Evolutionary conservation across 2,797 vertebrate species (phyloP).

Genomic region (Lepus oiostolus): DNA sequence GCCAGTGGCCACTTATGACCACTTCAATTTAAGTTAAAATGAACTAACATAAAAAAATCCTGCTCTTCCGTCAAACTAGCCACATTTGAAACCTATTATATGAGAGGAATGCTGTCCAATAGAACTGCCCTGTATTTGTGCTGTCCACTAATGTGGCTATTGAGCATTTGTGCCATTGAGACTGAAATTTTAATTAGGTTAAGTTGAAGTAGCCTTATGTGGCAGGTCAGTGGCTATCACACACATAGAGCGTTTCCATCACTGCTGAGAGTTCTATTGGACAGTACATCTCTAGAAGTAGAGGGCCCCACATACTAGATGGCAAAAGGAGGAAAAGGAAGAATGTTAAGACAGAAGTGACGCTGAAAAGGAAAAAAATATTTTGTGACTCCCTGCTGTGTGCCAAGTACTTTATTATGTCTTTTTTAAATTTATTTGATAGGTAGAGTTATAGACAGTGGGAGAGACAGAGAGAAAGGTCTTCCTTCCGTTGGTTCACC

Average conservation of each 20-base stretch:
- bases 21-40: conserved; percentile 14
- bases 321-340: neutral
- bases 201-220: neutral
- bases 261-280: neutral
- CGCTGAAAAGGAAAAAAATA: neutral
- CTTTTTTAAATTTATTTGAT: no score
- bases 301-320: neutral
- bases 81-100: neutral
- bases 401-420: neutral
- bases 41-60: neutral
- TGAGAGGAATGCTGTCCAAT: neutral
- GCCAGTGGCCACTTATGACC: neutral
- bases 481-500: no score
- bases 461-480: no score
- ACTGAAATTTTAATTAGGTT: neutral
- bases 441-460: no score
- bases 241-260: neutral
- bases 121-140: neutral
- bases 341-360: neutral
- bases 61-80: neutral
- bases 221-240: neutral
- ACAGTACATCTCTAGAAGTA: neutral
- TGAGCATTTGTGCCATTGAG: neutral
- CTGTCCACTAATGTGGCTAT: neutral
- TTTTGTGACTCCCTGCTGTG: neutral